Evolutionary conservation across 2,113 vertebrate genomes (phyloP), one percentile per base, ranked within the genome.

Genomic region (Piprites chloris): DNA sequence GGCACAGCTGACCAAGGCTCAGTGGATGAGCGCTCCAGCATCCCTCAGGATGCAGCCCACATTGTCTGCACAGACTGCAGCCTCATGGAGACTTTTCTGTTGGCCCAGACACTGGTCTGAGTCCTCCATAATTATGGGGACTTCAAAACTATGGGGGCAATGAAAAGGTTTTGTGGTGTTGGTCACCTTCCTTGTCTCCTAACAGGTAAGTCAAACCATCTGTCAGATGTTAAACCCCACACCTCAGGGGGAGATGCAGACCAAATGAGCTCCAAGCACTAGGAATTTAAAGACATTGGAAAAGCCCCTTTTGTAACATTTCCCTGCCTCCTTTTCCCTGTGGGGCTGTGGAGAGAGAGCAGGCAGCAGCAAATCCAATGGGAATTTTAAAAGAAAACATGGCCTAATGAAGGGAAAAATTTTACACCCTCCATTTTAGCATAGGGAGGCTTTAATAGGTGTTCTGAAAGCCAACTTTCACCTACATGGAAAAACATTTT

Each of bases 11-110:
- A 41, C 30, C 53, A 61, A 37, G 50, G 46, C 56, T 26, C 5
- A 3, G 28, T 0, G 0, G 46, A 35, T 32, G n/a, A 71, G 20
- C 30, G 14, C 14, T 41, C 50, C 56, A 71, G 63, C 47, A 33
- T 12, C 23, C 17, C n/a, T 62, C 3, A 1, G 20, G 67, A 67
- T 50, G 62, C 46, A 83, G 62, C 50, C 32, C 3, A 3, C 17
- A 9, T 28, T 44, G n/a, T 22, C 46, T 46, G 37, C 52, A 49
- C 44, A 46, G 41, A 30, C 58, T 62, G 65, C 35, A 61, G 55
- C 39, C 17, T 35, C 2, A 0, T 3, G 4, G 26, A 78, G 14
- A 52, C 33, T 16, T 61, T 14, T 27, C 41, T 17, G 7, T 10
- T 3, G 0, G 11, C 20, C 52, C 13, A 9, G 24, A 41, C 2